Conservation (phyloP, 2,113 vertebrate species). For the Canis aureus region DNA sequence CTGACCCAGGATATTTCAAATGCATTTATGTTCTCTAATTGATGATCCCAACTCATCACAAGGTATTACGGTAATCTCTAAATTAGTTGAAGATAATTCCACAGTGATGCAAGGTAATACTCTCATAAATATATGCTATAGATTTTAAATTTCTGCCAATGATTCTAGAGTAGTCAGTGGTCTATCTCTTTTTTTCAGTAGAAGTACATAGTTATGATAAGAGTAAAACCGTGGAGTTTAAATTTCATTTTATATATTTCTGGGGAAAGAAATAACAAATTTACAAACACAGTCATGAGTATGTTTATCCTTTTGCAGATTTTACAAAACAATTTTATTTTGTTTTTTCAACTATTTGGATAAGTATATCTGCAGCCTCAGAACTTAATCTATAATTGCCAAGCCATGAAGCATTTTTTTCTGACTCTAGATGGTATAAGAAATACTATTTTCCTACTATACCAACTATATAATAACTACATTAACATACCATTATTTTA, state of each 20-base stretch:
- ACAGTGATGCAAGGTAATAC: background rate
- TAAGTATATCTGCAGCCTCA: slow-evolving; percentile 22
- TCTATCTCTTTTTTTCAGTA: background rate
- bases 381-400: slow-evolving; percentile 2
- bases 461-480: background rate
- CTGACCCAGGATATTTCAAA: background rate
- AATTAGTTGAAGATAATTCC: background rate
- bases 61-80: background rate
- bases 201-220: background rate
- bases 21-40: background rate
- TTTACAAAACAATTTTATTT: slow-evolving; percentile 16
- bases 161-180: background rate
- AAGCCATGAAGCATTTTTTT: background rate
- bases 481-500: background rate
- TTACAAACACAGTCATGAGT: background rate
- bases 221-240: background rate
- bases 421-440: background rate
- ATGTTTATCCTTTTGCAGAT: background rate
- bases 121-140: background rate
- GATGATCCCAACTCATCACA: background rate
- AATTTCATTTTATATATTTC: slow-evolving; percentile 48
- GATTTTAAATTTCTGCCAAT: background rate
- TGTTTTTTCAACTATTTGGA: background rate
- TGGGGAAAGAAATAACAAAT: background rate
- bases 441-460: slow-evolving; percentile 18